Conservation (phyloP, 2,113 vertebrate species). For the Phyllostomus hastatus region DNA sequence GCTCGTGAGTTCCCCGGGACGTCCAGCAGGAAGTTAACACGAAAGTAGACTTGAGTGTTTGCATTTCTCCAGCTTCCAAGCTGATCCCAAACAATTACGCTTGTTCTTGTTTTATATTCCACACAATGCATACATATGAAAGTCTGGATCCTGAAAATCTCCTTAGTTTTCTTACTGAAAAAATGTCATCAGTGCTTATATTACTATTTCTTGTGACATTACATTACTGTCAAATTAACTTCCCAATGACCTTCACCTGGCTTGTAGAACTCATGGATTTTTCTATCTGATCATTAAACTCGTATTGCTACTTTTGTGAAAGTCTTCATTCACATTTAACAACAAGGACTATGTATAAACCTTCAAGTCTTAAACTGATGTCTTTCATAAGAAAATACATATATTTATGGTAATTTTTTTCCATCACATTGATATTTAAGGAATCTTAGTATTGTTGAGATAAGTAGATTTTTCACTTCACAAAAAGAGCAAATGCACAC, state of each 20-base stretch:
- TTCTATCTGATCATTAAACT: constrained; percentile 7
- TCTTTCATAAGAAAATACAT: background rate
- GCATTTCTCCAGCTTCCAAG: background rate
- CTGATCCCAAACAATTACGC: background rate
- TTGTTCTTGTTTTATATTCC: constrained; percentile 20
- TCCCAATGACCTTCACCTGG: constrained; percentile 70
- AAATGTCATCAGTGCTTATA: constrained; percentile 66
- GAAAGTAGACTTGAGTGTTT: background rate
- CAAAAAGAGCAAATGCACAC: background rate
- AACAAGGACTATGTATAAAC: background rate
- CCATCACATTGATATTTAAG: background rate
- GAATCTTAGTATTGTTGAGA: background rate
- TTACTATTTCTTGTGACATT: constrained; percentile 68
- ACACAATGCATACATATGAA: constrained; percentile 8
- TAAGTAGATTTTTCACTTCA: background rate
- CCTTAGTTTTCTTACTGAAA: constrained; percentile 37
- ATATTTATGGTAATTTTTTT: constrained; percentile 5
- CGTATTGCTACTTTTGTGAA: background rate
- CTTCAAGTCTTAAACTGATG: background rate
- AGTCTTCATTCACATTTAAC: constrained; percentile 27
- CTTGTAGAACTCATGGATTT: constrained; percentile 73
- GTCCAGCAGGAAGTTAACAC: background rate
- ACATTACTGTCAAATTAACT: constrained; percentile 75
- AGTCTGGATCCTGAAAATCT: constrained; percentile 66
- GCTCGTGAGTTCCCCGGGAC: background rate